phyloP scores from a whole-genome alignment of 2,797 vertebrate species.

The Furcifer pardalis region DNA sequence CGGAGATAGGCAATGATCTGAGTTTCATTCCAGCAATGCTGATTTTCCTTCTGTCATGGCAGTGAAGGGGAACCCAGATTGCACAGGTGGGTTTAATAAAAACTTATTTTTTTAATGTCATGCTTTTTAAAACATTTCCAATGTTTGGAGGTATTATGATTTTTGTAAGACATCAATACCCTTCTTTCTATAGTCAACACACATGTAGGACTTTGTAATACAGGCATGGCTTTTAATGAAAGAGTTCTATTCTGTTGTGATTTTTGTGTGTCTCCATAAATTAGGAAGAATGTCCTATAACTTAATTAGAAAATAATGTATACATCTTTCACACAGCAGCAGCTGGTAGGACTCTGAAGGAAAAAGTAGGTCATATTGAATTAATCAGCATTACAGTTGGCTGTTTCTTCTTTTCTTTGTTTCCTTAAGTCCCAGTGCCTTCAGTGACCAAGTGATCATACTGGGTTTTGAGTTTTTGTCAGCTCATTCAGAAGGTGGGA shows the following conservation, averaged over 20 bases:
- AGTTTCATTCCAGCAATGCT: not conserved
- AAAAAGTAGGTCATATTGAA: not conserved
- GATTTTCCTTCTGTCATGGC: not conserved
- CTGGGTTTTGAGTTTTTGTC: not conserved
- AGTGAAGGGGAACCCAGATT: too few relatives aligned
- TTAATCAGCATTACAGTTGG: not conserved
- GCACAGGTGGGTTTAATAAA: not conserved
- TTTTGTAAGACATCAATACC: not conserved
- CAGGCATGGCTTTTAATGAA: constrained; percentile 9
- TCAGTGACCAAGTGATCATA: not conserved
- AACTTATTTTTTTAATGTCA: not conserved
- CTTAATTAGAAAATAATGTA: not conserved
- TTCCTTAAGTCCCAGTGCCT: not conserved
- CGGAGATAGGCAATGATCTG: too few relatives aligned
- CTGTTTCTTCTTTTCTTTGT: not conserved
- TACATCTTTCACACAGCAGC: not conserved
- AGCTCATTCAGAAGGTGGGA: not conserved
- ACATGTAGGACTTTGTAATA: not conserved
- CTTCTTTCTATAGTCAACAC: not conserved
- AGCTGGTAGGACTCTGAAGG: not conserved
- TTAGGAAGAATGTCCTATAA: not conserved
- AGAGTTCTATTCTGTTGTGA: not conserved
- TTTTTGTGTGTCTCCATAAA: constrained; percentile 22
- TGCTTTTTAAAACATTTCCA: not conserved
- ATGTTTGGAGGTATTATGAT: not conserved